Base-by-base conservation (phyloP, 2,113 vertebrate genomes). In the Pogonocichla stellata region DNA sequence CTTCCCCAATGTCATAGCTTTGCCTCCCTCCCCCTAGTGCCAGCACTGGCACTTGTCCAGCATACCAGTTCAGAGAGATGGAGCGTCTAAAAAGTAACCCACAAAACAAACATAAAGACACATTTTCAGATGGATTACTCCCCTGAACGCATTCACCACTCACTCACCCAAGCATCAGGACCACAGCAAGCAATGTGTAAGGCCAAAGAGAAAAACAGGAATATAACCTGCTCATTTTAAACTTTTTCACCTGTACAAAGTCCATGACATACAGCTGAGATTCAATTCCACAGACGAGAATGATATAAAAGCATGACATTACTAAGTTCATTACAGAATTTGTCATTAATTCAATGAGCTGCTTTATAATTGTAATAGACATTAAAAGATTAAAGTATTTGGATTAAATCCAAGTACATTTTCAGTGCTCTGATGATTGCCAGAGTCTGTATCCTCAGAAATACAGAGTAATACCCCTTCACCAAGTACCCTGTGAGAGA, bases 301-400 rank as follows among this genome's bases (percentile, higher is more conserved):
- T 3, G 0, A 67, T 34, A 45, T n/a, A 91, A 72, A 91, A 80
- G 33, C 28, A 69, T 17, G 53, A 51, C 74, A 79, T 79, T 80
- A 83, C 34, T 31, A 65, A 91, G 47, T 77, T 94, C 73, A 83
- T 92, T 86, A 93, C 34, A 71, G 65, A 80, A 83, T 45, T 67
- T 92, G 90, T 94, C 71, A 94, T 88, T 90, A 96, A 90, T 78
- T 93, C 84, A 93, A 31, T 92, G 53, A 87, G 42, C 28, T 90
- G 66, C 36, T 85, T 93, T 81, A 80, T 91, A 91, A 94, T 64
- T 89, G 43, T 61, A 84, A 91, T 54, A 65, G 66, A 70, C 69
- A 75, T 75, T 54, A 95, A 58, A 82, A 85, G 74, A 93, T 58
- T 78, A 29, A 91, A 79, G 60, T 25, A 25, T 54, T 71, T 97